Conservation (phyloP, 2,797 vertebrate genomes). For the Hydrophis major region DNA sequence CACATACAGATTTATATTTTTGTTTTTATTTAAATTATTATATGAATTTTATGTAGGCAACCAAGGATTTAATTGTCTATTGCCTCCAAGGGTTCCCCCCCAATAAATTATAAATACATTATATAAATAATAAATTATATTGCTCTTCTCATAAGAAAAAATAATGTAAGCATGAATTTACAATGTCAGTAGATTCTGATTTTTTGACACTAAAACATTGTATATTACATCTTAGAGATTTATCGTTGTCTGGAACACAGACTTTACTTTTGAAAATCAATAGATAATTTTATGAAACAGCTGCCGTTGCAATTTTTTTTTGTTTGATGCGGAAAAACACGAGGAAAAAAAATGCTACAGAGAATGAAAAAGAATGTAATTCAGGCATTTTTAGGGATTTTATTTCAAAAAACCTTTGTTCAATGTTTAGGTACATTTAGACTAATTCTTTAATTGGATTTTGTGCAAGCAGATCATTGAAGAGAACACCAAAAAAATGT, state of each 20-base stretch:
- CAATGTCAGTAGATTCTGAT: neutral
- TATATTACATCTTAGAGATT: slow-evolving; percentile 3
- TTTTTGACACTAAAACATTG: neutral
- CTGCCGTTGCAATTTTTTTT: slow-evolving; percentile 15
- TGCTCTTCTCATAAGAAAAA: neutral
- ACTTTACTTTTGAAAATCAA: slow-evolving; percentile 15
- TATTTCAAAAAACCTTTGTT: neutral
- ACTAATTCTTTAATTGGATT: neutral
- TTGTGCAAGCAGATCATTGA: neutral
- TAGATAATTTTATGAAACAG: neutral
- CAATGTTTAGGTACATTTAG: neutral
- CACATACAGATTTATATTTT: neutral
- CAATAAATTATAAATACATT: neutral
- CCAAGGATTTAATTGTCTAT: neutral
- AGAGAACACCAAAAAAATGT: neutral
- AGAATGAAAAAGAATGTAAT: neutral
- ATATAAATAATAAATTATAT: neutral
- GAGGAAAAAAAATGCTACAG: neutral
- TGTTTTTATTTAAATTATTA: neutral
- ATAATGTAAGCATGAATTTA: neutral
- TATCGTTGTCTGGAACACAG: neutral
- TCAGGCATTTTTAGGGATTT: neutral
- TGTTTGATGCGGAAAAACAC: neutral
- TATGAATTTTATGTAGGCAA: neutral
- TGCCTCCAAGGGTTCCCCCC: neutral